Conservation (phyloP, 2,888 invertebrate species). For the Parnassius orleans region DNA sequence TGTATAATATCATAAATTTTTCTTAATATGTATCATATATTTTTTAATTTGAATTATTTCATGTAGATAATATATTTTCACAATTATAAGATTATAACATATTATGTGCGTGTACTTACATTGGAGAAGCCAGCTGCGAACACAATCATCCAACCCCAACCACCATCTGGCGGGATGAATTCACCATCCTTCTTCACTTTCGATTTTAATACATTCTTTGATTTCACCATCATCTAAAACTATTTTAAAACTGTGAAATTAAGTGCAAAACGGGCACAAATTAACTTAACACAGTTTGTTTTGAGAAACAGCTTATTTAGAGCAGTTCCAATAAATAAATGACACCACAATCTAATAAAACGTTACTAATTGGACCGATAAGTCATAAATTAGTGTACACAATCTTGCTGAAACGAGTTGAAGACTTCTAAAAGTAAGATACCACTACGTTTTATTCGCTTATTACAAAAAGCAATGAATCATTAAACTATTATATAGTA, state of each 20-base stretch:
- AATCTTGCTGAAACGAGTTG: slow-evolving; percentile 24
- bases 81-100: no score
- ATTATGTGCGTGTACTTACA: slow-evolving; percentile 71
- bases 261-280: slow-evolving; percentile 4
- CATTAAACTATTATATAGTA: slow-evolving; percentile 8
- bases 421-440: slow-evolving; percentile 1
- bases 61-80: no score
- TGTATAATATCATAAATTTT: no score
- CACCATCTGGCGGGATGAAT: slow-evolving; percentile 87
- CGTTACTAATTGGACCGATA: slow-evolving; percentile 47
- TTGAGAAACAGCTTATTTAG: slow-evolving; percentile 25
- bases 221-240: slow-evolving; percentile 49
- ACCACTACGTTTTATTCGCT: background rate
- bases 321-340: slow-evolving; percentile 29
- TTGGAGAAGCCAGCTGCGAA: slow-evolving; percentile 86
- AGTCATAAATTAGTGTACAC: slow-evolving; percentile 34
- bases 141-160: slow-evolving; percentile 89
- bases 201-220: slow-evolving; percentile 44
- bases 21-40: no score
- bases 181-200: slow-evolving; percentile 73
- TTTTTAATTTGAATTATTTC: no score
- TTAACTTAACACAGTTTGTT: background rate
- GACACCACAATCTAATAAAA: slow-evolving; percentile 29
- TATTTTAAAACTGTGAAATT: slow-evolving; percentile 1
- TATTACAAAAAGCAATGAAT: slow-evolving; percentile 10